These are phyloP conservation scores for Sardina pilchardus DNA, from an alignment of 2,113 vertebrate species.

Conservation along the genomic window DNA sequence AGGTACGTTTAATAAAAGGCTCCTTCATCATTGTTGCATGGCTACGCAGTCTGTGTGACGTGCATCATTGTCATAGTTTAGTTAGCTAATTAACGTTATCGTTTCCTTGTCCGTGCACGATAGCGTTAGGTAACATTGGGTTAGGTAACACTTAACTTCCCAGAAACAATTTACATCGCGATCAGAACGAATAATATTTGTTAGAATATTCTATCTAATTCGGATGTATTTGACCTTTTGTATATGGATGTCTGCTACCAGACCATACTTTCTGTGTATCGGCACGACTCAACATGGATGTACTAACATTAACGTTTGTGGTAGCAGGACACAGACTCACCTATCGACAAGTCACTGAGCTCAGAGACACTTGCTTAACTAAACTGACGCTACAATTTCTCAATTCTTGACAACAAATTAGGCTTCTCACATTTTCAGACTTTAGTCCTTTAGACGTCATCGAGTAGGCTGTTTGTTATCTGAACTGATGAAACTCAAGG, in stretches of 20 bases:
- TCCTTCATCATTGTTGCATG: background rate
- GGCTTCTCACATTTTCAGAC: no score
- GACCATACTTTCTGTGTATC: background rate
- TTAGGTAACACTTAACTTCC: background rate
- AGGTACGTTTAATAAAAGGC: background rate
- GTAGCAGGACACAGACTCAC: no score
- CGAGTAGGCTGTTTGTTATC: no score
- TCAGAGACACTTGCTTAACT: no score
- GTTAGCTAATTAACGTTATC: background rate
- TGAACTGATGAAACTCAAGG: no score
- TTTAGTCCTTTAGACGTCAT: no score
- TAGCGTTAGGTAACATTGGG: background rate
- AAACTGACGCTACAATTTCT: no score
- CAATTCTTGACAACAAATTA: no score
- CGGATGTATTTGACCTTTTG: background rate
- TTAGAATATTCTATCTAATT: background rate
- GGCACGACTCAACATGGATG: no score
- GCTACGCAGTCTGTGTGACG: background rate
- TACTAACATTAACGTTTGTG: no score
- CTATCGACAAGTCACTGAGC: no score
- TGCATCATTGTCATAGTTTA: background rate
- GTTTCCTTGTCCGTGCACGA: background rate
- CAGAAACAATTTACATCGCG: background rate
- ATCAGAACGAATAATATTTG: background rate
- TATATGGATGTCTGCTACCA: background rate